A percentile compares a stretch with the other conserved stretches of the same genome.
These are phyloP conservation scores for Caradrina kadenii DNA, from an alignment of 2,888 invertebrate genomes.

Conservation along the genomic window DNA sequence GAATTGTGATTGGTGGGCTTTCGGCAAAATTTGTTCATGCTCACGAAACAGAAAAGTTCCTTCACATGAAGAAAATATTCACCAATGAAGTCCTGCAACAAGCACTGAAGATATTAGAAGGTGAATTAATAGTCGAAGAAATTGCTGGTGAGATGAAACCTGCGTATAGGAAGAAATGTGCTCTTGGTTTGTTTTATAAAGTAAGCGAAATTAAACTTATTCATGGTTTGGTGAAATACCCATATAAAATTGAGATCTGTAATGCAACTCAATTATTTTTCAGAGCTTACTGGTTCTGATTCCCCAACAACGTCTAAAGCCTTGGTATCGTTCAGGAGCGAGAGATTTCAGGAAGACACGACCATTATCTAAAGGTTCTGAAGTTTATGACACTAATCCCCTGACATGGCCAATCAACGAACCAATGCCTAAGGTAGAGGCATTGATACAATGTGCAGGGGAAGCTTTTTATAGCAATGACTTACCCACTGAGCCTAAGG, in stretches of 20 bases:
- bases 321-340: slow-evolving; percentile 88
- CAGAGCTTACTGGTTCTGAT: slow-evolving; percentile 89
- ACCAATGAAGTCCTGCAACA: slow-evolving; percentile 86
- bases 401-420: slow-evolving; percentile 92
- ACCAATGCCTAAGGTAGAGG: slow-evolving; percentile 92
- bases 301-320: slow-evolving; percentile 82
- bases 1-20: slow-evolving; percentile 92
- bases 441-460: slow-evolving; percentile 91
- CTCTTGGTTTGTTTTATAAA: slow-evolving; percentile 92
- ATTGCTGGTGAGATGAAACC: slow-evolving; percentile 90
- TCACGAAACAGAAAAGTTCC: slow-evolving; percentile 88
- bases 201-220: slow-evolving; percentile 73
- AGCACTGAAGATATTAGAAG: slow-evolving; percentile 88
- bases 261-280: slow-evolving; percentile 7
- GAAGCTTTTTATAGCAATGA: slow-evolving; percentile 93
- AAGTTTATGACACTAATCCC: slow-evolving; percentile 92
- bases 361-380: slow-evolving; percentile 91
- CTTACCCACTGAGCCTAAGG: slow-evolving; percentile 89
- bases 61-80: slow-evolving; percentile 78
- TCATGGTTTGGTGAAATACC: neutral
- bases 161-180: slow-evolving; percentile 90
- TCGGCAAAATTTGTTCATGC: slow-evolving; percentile 90
- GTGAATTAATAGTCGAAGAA: slow-evolving; percentile 86
- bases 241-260: neutral
- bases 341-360: slow-evolving; percentile 85